Conservation (phyloP, 2,888 invertebrate species). For the Chloromyia formosa region DNA sequence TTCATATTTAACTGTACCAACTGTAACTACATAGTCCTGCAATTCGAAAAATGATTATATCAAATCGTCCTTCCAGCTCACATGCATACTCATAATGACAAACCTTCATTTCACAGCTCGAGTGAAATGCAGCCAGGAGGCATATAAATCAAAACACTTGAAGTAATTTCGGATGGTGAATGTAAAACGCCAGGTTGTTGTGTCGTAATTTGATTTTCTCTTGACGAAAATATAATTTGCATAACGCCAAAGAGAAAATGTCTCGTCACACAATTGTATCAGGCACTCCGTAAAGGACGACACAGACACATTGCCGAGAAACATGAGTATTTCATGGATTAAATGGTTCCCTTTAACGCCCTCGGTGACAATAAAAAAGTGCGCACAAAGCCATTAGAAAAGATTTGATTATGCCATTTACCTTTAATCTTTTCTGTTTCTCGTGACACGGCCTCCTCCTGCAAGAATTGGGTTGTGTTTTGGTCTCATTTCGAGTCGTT, state of each 20-base stretch:
- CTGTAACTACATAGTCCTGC: background rate
- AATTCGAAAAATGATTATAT: background rate
- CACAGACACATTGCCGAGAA: slow-evolving; percentile 17
- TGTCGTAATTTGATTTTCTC: slow-evolving; percentile 41
- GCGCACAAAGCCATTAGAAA: slow-evolving; percentile 50
- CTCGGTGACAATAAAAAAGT: slow-evolving; percentile 51
- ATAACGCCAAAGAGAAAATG: slow-evolving; percentile 44
- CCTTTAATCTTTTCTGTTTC: slow-evolving; percentile 49
- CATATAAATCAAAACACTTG: slow-evolving; percentile 42
- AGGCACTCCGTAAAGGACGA: slow-evolving; percentile 29
- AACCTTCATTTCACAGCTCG: background rate
- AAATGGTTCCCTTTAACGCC: slow-evolving; percentile 49
- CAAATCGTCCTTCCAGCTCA: background rate
- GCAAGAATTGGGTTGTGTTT: slow-evolving; percentile 17
- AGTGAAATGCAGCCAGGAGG: slow-evolving; percentile 21
- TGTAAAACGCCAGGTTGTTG: slow-evolving; percentile 39
- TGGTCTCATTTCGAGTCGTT: slow-evolving; percentile 4
- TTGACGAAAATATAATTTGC: slow-evolving; percentile 50
- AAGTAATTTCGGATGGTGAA: slow-evolving; percentile 26
- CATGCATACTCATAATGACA: background rate
- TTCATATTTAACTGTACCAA: background rate
- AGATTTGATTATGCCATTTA: slow-evolving; percentile 51
- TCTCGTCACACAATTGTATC: slow-evolving; percentile 13
- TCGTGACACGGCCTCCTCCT: background rate
- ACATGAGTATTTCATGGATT: slow-evolving; percentile 31